Evolutionary conservation across 2,888 invertebrate genomes (phyloP).

Genomic region (Dendrolimus houi): DNA sequence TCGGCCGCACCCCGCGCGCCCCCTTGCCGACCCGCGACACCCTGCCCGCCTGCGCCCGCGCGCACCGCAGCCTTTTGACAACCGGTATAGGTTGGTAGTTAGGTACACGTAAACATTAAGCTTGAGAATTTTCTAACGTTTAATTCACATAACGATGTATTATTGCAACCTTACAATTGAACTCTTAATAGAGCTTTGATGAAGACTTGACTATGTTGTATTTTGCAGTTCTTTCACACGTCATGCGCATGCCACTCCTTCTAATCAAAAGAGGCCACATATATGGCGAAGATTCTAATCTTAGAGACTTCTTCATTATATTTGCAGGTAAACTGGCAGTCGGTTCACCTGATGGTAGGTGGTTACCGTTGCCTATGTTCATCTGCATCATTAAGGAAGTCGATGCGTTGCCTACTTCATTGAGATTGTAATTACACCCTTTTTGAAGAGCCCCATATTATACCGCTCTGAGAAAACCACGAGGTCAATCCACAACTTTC

Average conservation of each 20-base stretch:
- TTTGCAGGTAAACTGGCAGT: background rate
- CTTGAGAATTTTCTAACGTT: conserved; percentile 69
- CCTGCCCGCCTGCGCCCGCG: conserved; percentile 20
- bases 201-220: background rate
- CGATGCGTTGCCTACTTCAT: too few relatives aligned
- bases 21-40: conserved; percentile 12
- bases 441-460: too few relatives aligned
- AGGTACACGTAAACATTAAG: conserved; percentile 41
- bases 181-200: conserved; percentile 39
- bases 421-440: too few relatives aligned
- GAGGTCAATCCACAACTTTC: too few relatives aligned
- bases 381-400: too few relatives aligned
- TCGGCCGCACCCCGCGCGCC: conserved; percentile 27
- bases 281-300: too few relatives aligned
- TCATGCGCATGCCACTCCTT: too few relatives aligned
- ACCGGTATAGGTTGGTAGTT: conserved; percentile 59
- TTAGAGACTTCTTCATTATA: background rate
- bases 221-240: too few relatives aligned
- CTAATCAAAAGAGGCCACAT: too few relatives aligned
- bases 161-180: conserved; percentile 45
- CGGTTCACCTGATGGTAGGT: background rate
- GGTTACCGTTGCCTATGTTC: background rate
- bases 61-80: conserved; percentile 57
- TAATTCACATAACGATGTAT: conserved; percentile 62
- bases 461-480: too few relatives aligned